Evolutionary conservation across 2,888 invertebrate species (phyloP).

Genomic region (Vannuccia rotundouncinata): DNA sequence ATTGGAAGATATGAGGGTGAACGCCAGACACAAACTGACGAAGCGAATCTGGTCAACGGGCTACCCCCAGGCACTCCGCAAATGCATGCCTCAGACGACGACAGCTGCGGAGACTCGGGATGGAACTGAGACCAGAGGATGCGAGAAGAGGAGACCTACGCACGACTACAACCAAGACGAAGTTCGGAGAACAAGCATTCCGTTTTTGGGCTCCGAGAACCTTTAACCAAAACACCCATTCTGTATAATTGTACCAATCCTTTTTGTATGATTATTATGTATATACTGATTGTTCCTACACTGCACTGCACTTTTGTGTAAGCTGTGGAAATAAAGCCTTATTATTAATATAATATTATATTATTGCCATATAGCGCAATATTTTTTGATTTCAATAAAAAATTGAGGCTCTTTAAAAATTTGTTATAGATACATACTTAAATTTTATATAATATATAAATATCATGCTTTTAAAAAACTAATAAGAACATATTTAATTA

Average conservation of each 20-base stretch:
- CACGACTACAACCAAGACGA: constrained; percentile 19
- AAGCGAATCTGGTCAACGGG: constrained; percentile 24
- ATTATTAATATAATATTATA: constrained; percentile 21
- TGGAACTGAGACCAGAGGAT: constrained; percentile 12
- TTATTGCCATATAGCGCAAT: too few relatives aligned
- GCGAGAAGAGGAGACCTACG: constrained; percentile 17
- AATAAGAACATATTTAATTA: too few relatives aligned
- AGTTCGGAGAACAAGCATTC: constrained; percentile 26
- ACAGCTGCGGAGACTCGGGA: constrained; percentile 22
- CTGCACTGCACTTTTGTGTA: constrained; percentile 17
- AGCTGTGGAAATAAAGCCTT: constrained; percentile 18
- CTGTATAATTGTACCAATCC: constrained; percentile 21
- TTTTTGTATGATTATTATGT: constrained; percentile 23
- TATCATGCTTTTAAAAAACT: too few relatives aligned
- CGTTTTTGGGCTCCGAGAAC: constrained; percentile 15
- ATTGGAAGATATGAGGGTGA: constrained; percentile 26
- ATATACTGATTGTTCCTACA: constrained; percentile 23
- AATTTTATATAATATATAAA: too few relatives aligned
- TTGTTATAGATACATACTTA: too few relatives aligned
- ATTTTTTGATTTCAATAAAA: too few relatives aligned
- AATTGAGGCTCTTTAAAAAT: too few relatives aligned
- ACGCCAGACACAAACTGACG: constrained; percentile 26
- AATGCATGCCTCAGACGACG: constrained; percentile 19
- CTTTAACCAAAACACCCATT: constrained; percentile 24
- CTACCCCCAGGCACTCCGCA: not conserved